Base-by-base conservation (phyloP, 53 echinoderm and acorn worm species). In the Echinometra lucunter region DNA sequence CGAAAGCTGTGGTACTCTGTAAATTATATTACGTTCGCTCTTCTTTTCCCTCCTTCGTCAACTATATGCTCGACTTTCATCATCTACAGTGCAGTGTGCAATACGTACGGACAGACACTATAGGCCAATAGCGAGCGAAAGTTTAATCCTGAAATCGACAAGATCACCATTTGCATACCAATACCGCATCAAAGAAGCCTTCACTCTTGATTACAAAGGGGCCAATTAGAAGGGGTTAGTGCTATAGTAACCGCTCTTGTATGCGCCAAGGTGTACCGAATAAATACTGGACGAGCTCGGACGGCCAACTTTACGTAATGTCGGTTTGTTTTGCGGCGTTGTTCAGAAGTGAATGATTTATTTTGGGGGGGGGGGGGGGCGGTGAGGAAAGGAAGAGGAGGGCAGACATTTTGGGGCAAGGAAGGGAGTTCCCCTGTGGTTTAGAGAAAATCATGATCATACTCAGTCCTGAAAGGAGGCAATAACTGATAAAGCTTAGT, bases 231-330 rank as follows among this genome's bases (percentile, higher is more conserved):
- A 13, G 92, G 78, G 25, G 80, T 75, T 92, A 92, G 57, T n/a
- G 78, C 92, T 92, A 92, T 92, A 92, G 92, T 92, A 92, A 92
- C 92, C 53, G 80, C 57, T 37, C 92, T 56, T 92, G 92, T 91
- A 91, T 91, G 15, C 23, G 47, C 53, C n/a, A 78, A 75, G 53
- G 78, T 55, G 3, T 3, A 92, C 81, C 30, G 53, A 92, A 56
- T 92, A 92, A 92, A 92, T 80, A 80, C 27, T 67, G 91, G 12
- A 63, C 63, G 90, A 37, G 1, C 49, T 60, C 37, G 91, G 70
- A 11, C 57, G 60, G 37, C 40, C 89, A 47, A 37, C 57, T 53
- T 92, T 92, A 92, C 92, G 92, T 92, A 92, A 92, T 74, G 35
- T n/a, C 28, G 92, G 92, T 75, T 92, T 92, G 80, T 92, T 78